Percentiles rank a stretch among this genome's conserved stretches.
Conservation (phyloP, 2,888 invertebrate genomes). For the Cryptosula pallasiana region DNA sequence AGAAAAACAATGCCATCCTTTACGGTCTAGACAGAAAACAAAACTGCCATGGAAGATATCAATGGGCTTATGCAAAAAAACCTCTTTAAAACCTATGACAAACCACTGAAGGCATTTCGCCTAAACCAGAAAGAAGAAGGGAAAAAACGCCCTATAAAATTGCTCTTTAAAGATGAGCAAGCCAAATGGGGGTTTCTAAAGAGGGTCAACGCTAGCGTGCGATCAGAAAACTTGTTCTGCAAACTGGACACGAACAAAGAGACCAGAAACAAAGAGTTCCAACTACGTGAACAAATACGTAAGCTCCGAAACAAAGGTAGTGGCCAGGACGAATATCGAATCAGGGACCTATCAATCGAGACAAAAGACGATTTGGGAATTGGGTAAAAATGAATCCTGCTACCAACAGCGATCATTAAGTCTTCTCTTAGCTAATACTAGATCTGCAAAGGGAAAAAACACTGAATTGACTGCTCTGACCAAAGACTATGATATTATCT, state of each 20-base stretch:
- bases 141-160: background rate
- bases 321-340: background rate
- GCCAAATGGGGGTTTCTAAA: background rate
- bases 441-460: background rate
- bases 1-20: slow-evolving; percentile 7
- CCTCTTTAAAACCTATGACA: background rate
- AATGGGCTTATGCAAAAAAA: background rate
- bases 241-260: background rate
- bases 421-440: background rate
- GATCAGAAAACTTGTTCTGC: background rate
- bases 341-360: background rate
- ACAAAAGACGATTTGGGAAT: background rate
- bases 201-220: background rate
- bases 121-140: background rate
- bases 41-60: background rate
- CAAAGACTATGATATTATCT: background rate
- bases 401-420: too few relatives aligned
- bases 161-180: background rate
- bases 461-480: background rate
- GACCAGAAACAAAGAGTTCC: background rate
- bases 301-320: background rate
- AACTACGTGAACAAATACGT: background rate
- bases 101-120: background rate
- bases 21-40: background rate
- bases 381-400: background rate